Evolutionary conservation across 2,113 vertebrate species (phyloP), one percentile per base, ranked within the genome.

Genomic region (Epinephelus moara): DNA sequence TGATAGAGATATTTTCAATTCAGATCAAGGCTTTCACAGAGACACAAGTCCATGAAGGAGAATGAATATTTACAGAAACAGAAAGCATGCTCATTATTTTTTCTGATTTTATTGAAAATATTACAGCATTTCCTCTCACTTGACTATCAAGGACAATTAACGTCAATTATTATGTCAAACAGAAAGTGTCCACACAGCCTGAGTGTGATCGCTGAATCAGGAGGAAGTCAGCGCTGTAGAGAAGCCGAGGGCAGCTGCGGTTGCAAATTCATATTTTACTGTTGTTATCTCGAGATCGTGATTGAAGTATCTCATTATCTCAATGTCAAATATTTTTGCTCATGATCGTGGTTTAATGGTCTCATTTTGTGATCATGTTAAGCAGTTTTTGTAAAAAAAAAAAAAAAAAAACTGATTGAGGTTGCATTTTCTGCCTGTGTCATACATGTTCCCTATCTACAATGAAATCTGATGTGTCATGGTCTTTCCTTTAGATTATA

Each of bases 251-350:
- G 40, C 78, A 62, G 64, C 59, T 72, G 47, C 49, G 42, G 30
- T 40, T 60, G 47, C 19, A 79, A n/a, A 63, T 75, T 53, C 63
- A 76, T 57, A 33, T 40, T 81, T 70, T 55, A 70, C 62, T 50
- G 27, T 23, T 2, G 19, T 67, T 52, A 70, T 63, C 56, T 64
- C 37, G 2, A 74, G 40, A 75, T 79, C 53, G n/a, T 68, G 71
- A 71, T 19, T 72, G 33, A 87, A 62, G 66, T 55, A 30, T 49
- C 42, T 82, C 64, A 70, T 81, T 81, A 78, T 61, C 30, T 47
- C 4, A 1, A 30, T 37, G 37, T 76, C 40, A 70, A 59, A 78
- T 60, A 25, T 62, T 70, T 69, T 52, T 53, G 30, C 57, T 70
- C 33, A 30, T 70, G 27, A 78, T 70, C 64, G 52, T 10, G n/a